These are phyloP conservation scores for Elmis aenea DNA, from an alignment of 2,888 invertebrate species.

Conservation along the genomic window DNA sequence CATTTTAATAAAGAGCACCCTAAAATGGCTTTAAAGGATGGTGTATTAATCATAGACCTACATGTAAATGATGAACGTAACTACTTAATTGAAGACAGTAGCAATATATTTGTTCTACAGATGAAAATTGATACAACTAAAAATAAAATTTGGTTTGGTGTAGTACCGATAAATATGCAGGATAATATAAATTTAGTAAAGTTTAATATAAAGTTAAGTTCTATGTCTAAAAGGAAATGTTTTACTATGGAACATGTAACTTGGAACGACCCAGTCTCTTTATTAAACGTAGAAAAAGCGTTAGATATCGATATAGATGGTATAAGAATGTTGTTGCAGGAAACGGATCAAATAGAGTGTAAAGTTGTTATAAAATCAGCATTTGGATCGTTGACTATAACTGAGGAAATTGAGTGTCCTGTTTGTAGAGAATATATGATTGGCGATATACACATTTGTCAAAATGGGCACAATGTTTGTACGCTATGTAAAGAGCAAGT, in stretches of 20 bases:
- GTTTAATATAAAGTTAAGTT: too few relatives aligned
- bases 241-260: too few relatives aligned
- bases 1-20: conserved; percentile 1
- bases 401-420: conserved; percentile 9
- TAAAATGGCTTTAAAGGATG: neutral
- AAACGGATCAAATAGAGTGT: conserved; percentile 1
- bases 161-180: too few relatives aligned
- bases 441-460: conserved; percentile 8
- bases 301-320: conserved; percentile 1
- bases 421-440: conserved; percentile 10
- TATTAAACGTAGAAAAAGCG: too few relatives aligned
- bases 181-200: too few relatives aligned
- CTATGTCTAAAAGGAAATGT: too few relatives aligned
- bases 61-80: conserved; percentile 4
- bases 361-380: neutral
- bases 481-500: conserved; percentile 4
- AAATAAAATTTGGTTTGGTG: conserved; percentile 3
- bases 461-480: conserved; percentile 11
- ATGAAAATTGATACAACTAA: conserved; percentile 1
- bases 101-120: conserved; percentile 5
- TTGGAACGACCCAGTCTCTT: too few relatives aligned
- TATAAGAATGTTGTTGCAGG: conserved; percentile 1
- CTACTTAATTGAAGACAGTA: conserved; percentile 4
- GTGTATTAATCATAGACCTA: neutral
- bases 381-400: neutral